Evolutionary conservation across 2,797 vertebrate species (phyloP), one percentile per base, ranked within the genome.

Genomic region (Diplodus sargus): DNA sequence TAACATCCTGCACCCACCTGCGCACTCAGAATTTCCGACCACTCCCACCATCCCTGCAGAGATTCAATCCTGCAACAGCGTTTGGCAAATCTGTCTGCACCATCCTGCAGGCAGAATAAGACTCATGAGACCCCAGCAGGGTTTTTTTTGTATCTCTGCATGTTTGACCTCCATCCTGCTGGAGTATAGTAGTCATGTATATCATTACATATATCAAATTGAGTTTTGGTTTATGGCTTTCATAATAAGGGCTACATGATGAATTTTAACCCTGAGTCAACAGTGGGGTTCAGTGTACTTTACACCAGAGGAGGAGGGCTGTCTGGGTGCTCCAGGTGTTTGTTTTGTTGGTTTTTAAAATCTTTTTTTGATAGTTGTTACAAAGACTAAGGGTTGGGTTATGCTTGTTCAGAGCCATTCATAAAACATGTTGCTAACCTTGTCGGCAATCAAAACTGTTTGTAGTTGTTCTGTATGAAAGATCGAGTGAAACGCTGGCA

Each of bases 1-100:
- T 68, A 72, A 82, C 34, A 80, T 68, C 73, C 59, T 61, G 48
- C 18, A 28, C 47, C 64, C 73, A 74, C 67, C 75, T 70, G 64
- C 65, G n/a, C 57, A 54, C 56, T 78, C 63, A 59, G 15, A 76
- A 54, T 81, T 45, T 78, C 47, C 45, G 30, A 58, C 67, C 39
- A 58, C 69, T 67, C 65, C 47, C 17, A 1, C 54, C 5, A 22
- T 49, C 52, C 64, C 65, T 83, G 77, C 52, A 67, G 62, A 70
- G 71, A 63, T 3, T 73, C 47, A 30, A 34, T 43, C 42, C 0
- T 7, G 69, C 49, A 65, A 57, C 65, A 78, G 28, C n/a, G 20
- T 74, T 70, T 45, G 57, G 45, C 39, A 67, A 74, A 70, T 68
- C 53, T 54, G 47, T 56, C 18, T 39, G 22, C 61, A 70, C 45